Evolutionary conservation across 2,113 vertebrate species (phyloP).

Genomic region (Aegotheles bennettii): DNA sequence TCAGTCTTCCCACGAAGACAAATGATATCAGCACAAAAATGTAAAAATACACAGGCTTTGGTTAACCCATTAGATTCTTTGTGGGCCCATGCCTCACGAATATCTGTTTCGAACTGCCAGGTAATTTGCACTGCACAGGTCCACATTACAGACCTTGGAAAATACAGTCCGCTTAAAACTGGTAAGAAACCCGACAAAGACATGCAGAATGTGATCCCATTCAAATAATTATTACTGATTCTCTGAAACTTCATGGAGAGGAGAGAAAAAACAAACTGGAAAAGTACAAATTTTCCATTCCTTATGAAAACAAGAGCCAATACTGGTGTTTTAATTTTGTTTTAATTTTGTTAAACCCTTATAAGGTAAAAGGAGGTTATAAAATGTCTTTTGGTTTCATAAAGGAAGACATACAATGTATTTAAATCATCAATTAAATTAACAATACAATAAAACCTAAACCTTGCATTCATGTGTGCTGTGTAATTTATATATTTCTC

Average conservation of each 20-base stretch:
- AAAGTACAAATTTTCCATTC: background rate
- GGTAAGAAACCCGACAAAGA: background rate
- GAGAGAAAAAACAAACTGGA: background rate
- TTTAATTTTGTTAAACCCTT: no score
- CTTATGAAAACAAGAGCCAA: background rate
- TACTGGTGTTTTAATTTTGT: background rate
- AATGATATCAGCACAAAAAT: background rate
- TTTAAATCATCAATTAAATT: background rate
- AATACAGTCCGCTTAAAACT: background rate
- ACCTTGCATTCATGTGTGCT: accelerated
- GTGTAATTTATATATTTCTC: background rate
- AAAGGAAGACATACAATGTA: background rate
- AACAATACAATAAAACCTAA: background rate
- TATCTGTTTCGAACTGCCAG: background rate
- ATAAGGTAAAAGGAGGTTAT: background rate
- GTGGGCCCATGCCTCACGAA: background rate
- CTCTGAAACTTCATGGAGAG: background rate
- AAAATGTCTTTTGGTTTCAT: background rate
- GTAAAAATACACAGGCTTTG: background rate
- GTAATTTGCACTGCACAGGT: background rate
- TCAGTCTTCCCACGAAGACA: background rate
- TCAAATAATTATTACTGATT: background rate
- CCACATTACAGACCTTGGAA: background rate
- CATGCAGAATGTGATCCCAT: background rate
- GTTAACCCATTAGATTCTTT: background rate